Base-by-base conservation (phyloP, 1,140 invertebrate species). In the Aporrectodea caliginosa region DNA sequence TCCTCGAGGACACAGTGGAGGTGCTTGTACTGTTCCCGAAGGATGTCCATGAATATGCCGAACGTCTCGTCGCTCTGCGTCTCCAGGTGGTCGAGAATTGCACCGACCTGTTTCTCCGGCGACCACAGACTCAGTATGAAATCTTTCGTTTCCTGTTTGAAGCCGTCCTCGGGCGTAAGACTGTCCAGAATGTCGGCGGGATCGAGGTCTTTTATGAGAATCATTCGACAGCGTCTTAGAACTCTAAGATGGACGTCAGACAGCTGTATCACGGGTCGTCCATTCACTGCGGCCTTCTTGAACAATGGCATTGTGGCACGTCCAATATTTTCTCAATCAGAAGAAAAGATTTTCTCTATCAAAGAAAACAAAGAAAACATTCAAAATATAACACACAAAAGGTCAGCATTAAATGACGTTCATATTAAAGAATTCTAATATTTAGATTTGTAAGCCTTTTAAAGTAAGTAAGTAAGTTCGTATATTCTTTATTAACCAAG, bases 81-180 rank as follows among this genome's bases (percentile, higher is more conserved):
- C 35, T 81, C 76, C 22, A 81, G 80, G 2, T 75, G 69, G 43
- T 81, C 80, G 32, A 81, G 70, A 70, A 81, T 75, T 6, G 35
- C 71, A 30, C 78, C 78, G 35, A 79, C 73, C 29, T 68, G 71
- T 35, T 79, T 70, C 32, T 79, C 78, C 34, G 70, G 34, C 2
- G 78, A 75, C 22, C 33, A 16, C 31, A 35, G 73, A 33, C 33
- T 58, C 1, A 79, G 73, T 1, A 79, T 74, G n/a, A 58, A 33
- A 31, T 79, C 78, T 16, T 71, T 35, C 27, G 35, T 1, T 16
- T 79, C 78, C 27, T 2, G 32, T 27, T 79, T 79, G 78, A 79
- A 75, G 71, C 71, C 71, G 22, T 79, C 78, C 32, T 79, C 78
- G n/a, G 31, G 27, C 16, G 35, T 69, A 6, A 78, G 68, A 27